Percentiles rank a stretch among this genome's conserved stretches.
phyloP scores from a whole-genome alignment of 2,113 vertebrate genomes.

The Campylorhamphus procurvoides region DNA sequence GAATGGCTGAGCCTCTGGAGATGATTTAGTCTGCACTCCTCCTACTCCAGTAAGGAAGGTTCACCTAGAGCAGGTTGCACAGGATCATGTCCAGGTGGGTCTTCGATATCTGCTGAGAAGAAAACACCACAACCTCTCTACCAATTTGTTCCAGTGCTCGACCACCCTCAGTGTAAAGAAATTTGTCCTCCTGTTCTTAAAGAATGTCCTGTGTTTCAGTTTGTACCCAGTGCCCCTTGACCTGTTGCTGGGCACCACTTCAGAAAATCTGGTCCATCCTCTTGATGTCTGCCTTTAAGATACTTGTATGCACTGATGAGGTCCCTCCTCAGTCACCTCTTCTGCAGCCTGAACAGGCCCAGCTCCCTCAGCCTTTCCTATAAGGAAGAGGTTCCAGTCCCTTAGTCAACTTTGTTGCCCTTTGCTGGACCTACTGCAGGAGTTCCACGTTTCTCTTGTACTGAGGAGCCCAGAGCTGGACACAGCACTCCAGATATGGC shows the following conservation, averaged over 20 bases:
- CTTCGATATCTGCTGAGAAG: background rate
- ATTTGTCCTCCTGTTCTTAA: background rate
- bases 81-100: background rate
- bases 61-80: background rate
- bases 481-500: background rate
- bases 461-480: background rate
- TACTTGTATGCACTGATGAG: accelerated
- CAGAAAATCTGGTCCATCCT: background rate
- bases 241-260: accelerated
- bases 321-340: background rate
- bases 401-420: background rate
- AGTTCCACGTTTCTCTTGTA: background rate
- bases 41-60: background rate
- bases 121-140: background rate
- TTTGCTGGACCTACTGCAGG: background rate
- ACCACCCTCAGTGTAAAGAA: background rate
- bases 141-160: background rate
- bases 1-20: background rate
- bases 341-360: background rate
- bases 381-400: background rate
- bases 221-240: background rate
- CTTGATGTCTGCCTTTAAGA: too few relatives aligned
- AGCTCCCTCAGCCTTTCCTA: background rate
- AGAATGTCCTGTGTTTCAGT: background rate
- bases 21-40: too few relatives aligned